Percentiles rank a stretch among this genome's conserved stretches.
These are phyloP conservation scores for Shinisaurus crocodilurus DNA, from an alignment of 2,113 vertebrate genomes.

Conservation along the genomic window DNA sequence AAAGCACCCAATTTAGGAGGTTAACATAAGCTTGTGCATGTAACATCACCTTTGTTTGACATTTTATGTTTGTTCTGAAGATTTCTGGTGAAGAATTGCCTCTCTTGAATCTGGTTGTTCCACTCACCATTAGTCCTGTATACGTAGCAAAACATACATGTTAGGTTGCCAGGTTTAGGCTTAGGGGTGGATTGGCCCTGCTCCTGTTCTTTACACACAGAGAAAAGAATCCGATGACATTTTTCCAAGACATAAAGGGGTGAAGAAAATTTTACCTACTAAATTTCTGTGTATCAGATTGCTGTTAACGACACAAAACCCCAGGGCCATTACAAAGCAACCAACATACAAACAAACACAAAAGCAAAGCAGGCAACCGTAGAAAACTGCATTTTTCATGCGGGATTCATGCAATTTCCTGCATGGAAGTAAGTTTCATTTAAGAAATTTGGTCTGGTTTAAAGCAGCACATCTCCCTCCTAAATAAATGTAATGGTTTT, in stretches of 20 bases:
- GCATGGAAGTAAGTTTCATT: not conserved
- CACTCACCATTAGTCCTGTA: too few species aligned
- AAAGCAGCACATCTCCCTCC: not conserved
- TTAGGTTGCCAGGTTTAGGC: not conserved
- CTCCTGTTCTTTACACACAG: not conserved
- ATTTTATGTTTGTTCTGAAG: not conserved
- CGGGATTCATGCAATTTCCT: too few species aligned
- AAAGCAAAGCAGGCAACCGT: not conserved
- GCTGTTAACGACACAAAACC: not conserved
- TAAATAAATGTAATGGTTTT: not conserved
- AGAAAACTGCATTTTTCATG: not conserved
- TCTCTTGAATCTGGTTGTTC: not conserved
- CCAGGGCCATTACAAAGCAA: not conserved
- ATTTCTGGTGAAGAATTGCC: not conserved
- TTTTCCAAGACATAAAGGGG: not conserved
- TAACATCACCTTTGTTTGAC: not conserved
- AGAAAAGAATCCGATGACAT: not conserved
- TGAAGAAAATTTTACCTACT: not conserved
- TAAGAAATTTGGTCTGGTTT: not conserved
- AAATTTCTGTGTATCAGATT: not conserved
- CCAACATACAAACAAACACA: not conserved
- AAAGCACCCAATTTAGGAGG: not conserved
- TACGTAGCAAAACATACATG: not conserved
- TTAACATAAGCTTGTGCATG: not conserved
- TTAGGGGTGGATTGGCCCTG: not conserved